These are phyloP conservation scores for Lagopus muta DNA, from an alignment of 2,113 vertebrate species.

Conservation along the genomic window DNA sequence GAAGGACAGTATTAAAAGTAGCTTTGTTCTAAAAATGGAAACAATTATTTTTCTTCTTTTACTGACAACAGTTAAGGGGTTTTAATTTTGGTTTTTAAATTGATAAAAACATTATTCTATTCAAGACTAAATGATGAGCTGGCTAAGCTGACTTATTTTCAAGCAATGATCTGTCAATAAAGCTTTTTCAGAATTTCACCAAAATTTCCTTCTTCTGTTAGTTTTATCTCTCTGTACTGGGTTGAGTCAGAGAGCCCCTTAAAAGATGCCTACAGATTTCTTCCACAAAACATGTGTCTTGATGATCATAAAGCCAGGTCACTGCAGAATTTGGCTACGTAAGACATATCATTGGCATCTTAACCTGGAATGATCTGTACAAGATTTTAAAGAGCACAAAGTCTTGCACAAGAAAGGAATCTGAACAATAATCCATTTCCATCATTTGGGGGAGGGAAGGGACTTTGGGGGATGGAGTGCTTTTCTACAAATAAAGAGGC, in stretches of 20 bases:
- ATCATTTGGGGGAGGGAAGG: not conserved
- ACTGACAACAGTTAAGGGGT: not conserved
- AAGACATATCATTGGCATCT: rapidly evolving
- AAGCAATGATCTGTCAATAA: not conserved
- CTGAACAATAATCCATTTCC: not conserved
- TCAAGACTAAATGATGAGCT: not conserved
- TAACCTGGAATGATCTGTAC: not conserved
- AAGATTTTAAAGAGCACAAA: not conserved
- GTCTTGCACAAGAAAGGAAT: not conserved
- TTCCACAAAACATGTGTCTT: not conserved
- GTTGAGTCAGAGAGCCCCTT: not conserved
- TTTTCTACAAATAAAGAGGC: not conserved
- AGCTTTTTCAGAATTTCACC: not conserved
- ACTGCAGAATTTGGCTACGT: not conserved
- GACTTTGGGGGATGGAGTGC: not conserved
- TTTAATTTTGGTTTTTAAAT: not conserved
- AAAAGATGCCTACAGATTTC: not conserved
- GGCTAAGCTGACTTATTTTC: not conserved
- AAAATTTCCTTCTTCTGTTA: not conserved
- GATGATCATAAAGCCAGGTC: not conserved
- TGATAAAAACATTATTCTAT: not conserved
- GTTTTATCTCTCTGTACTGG: not conserved
- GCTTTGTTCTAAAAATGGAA: not conserved
- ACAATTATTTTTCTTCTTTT: not conserved
- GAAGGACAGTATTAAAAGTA: not conserved